Base-by-base conservation (phyloP, 2,113 vertebrate genomes). In the Microcebus tavaratra region DNA sequence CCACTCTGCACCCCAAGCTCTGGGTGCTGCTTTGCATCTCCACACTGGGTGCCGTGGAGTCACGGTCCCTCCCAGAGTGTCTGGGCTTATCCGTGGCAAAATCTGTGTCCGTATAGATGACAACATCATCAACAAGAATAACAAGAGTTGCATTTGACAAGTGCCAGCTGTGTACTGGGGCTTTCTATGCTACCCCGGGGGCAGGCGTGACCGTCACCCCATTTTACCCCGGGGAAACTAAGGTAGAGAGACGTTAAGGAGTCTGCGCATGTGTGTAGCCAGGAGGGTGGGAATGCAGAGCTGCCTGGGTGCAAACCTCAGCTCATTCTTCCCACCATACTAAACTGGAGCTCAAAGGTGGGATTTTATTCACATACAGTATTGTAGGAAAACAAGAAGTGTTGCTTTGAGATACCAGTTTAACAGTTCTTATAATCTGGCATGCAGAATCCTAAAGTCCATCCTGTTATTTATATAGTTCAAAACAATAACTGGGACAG, bases 41-140 rank as follows among this genome's bases (percentile, higher is more conserved):
- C 18, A 1, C 0, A 0, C 0, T 2, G 4, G 3, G 29, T 3
- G 21, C 15, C 0, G 8, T 0, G 17, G 1, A 23, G 76, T 20
- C 13, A 6, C 39, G 0, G 8, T 23, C 7, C 2, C 29, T 72
- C 34, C 20, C 65, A 5, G 65, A 39, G 39, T 29, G 13, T 78
- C 55, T 4, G 27, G 6, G 27, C 29, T 79, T 12, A 20, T 29
- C 36, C 68, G 3, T 0, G 13, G n/a, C 0, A 39, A 88, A 34
- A 29, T 11, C 50, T n/a, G 21, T 6, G 15, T 34, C 82, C 70
- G 10, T 0, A 0, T 0, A 34, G 21, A 57, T 3, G 53, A 25
- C 17, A 17, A 20, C 27, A 48, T 12, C 36, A 57, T 11, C 11
- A 65, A 27, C 25, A 15, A 36, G 1, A 31, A 8, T 3, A 18